Evolutionary conservation across 1,140 invertebrate genomes (phyloP).

Genomic region (Stenopsyche tienmushanensis): DNA sequence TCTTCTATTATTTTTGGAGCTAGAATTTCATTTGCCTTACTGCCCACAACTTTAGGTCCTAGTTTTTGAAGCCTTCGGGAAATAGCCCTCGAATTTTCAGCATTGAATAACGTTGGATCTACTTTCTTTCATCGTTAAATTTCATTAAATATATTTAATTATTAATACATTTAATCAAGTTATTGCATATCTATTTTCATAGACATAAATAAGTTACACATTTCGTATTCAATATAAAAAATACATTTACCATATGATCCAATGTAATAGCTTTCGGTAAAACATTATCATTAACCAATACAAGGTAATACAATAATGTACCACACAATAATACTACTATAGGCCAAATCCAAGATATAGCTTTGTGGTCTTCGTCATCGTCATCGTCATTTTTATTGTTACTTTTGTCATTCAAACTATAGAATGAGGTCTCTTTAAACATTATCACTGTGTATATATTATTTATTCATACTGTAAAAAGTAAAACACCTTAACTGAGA

Average conservation of each 20-base stretch:
- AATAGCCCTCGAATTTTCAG: conserved; percentile 27
- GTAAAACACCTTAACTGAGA: too few species aligned
- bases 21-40: conserved; percentile 20
- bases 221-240: too few species aligned
- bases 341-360: conserved; percentile 12
- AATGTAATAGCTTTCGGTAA: background rate
- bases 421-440: too few species aligned
- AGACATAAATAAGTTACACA: background rate
- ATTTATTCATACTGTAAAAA: too few species aligned
- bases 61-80: conserved; percentile 19
- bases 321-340: background rate
- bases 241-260: conserved; percentile 7
- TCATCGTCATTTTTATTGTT: too few species aligned
- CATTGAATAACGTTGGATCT: conserved; percentile 24
- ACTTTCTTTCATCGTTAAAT: background rate
- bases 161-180: conserved; percentile 1
- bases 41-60: conserved; percentile 32
- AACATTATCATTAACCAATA: background rate
- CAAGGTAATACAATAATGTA: background rate
- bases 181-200: background rate
- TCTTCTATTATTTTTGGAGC: conserved; percentile 26
- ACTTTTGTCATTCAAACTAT: too few species aligned
- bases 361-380: background rate
- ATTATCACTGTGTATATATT: too few species aligned
- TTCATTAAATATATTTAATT: background rate